Evolutionary conservation across 2,797 vertebrate genomes (phyloP).

Genomic region (Coregonus suidteri): DNA sequence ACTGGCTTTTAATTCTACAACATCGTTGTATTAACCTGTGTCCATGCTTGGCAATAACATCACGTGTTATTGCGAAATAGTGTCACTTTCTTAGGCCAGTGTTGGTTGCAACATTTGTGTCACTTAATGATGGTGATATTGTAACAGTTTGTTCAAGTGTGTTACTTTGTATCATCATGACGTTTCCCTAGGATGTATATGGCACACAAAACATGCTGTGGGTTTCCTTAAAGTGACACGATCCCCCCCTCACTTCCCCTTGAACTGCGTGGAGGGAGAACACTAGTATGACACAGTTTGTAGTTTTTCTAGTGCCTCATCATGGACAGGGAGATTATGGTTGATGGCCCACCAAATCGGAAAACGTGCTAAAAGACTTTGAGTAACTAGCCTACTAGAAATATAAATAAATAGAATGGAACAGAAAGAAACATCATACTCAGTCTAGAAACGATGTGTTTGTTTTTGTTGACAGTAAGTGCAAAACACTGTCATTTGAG

Average conservation of each 20-base stretch:
- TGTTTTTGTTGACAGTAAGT: no score
- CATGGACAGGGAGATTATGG: conserved; percentile 44
- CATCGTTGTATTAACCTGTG: background rate
- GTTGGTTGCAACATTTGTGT: no score
- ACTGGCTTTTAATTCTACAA: background rate
- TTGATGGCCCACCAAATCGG: conserved; percentile 46
- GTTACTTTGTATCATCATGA: conserved; percentile 4
- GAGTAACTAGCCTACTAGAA: no score
- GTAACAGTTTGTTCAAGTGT: background rate
- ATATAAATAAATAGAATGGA: no score
- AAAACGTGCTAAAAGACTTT: conserved; percentile 5
- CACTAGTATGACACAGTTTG: conserved; percentile 50
- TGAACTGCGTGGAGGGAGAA: background rate
- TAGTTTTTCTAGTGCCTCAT: conserved; percentile 35
- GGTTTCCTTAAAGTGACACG: conserved; percentile 48
- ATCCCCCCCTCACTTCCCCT: background rate
- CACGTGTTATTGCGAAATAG: background rate
- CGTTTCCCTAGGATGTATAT: background rate
- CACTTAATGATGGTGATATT: no score
- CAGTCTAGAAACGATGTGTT: no score
- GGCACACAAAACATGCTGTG: conserved; percentile 31
- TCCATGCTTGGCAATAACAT: background rate
- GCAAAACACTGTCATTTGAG: no score
- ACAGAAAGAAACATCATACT: no score
- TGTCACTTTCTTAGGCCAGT: no score